phyloP scores from a whole-genome alignment of 2,797 vertebrate genomes.

The Peromyscus melanophrys region DNA sequence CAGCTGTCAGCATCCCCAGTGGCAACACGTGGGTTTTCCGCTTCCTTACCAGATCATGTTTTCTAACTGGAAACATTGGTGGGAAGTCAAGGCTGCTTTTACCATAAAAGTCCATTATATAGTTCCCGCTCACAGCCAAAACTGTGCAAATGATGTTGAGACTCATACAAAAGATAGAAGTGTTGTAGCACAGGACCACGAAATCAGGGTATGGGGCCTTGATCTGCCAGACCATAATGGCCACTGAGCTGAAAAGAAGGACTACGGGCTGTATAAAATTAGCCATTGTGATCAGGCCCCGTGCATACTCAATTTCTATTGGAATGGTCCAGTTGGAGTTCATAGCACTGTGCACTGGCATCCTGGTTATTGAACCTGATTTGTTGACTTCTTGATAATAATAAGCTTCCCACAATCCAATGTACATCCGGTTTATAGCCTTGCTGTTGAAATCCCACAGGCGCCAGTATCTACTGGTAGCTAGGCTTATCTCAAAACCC shows the following conservation, averaged over 20 bases:
- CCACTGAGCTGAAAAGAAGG: conserved; percentile 84
- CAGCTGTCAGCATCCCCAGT: background rate
- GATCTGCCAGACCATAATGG: conserved; percentile 88
- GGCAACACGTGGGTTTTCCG: background rate
- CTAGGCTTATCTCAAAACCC: background rate
- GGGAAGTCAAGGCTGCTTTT: conserved; percentile 80
- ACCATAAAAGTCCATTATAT: conserved; percentile 77
- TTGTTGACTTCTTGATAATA: background rate
- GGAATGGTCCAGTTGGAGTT: conserved; percentile 77
- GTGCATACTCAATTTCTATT: conserved; percentile 88
- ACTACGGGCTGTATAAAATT: conserved; percentile 85
- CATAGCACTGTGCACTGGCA: background rate
- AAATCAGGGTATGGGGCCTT: conserved; percentile 81
- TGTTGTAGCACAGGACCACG: conserved; percentile 57
- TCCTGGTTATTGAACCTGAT: background rate
- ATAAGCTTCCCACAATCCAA: conserved; percentile 6
- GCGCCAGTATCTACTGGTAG: background rate
- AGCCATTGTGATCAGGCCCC: conserved; percentile 88
- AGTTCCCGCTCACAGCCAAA: conserved; percentile 90
- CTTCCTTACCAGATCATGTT: conserved; percentile 79
- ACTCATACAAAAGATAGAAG: conserved; percentile 82
- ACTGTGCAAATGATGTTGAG: conserved; percentile 85
- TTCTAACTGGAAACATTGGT: conserved; percentile 85
- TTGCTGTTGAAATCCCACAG: background rate
- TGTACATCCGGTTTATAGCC: fast-evolving